Evolutionary conservation across 2,113 vertebrate species (phyloP).

Genomic region (Dicentrarchus labrax): DNA sequence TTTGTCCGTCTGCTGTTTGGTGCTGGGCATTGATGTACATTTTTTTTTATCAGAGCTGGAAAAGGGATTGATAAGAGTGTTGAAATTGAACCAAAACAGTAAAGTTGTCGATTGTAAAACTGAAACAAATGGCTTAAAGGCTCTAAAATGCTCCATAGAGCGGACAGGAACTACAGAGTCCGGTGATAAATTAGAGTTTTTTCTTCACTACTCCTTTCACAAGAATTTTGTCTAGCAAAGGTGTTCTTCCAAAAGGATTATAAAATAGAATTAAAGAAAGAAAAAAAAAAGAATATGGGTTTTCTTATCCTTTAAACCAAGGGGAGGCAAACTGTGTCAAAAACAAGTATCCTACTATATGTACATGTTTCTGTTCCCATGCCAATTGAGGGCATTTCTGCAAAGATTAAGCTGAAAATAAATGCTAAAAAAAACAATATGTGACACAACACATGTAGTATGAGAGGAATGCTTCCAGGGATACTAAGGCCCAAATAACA

Average conservation of each 20-base stretch:
- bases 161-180: no score
- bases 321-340: no score
- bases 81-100: no score
- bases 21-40: background rate
- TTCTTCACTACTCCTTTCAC: background rate
- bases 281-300: background rate
- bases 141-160: no score
- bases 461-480: background rate
- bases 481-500: background rate
- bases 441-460: background rate
- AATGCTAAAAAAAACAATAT: background rate
- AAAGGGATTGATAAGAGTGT: no score
- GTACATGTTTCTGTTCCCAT: background rate
- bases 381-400: background rate
- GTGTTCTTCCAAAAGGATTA: no score
- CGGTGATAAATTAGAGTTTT: no score
- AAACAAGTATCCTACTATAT: background rate
- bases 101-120: no score
- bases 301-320: background rate
- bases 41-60: no score
- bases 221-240: no score
- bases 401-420: background rate
- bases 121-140: no score
- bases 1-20: background rate
- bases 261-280: no score